Evolutionary conservation across 2,113 vertebrate genomes (phyloP), one percentile per base, ranked within the genome.

Genomic region (Atlantisia rogersi): DNA sequence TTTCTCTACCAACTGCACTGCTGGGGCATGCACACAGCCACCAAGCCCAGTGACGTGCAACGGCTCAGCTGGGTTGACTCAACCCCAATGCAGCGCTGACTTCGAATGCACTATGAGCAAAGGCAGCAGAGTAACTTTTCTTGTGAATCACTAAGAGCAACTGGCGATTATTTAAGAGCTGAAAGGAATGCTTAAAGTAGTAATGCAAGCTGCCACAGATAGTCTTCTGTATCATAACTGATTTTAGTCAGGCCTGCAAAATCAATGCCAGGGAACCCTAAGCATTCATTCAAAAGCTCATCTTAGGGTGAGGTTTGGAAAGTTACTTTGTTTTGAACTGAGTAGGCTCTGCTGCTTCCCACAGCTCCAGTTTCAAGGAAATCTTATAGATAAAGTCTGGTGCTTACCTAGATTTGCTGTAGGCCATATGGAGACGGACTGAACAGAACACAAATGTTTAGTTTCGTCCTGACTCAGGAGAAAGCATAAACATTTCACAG

Each of bases 401-500:
- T 92, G 74, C 90, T 96, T 78, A 81, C 64, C 77, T 56, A 86
- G 76, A 46, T 75, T 50, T 86, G 90, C 90, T 79, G 73, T 58
- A 92, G 82, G 32, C 86, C 90, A 95, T 93, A 94, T 44, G 44
- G 86, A 95, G 52, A 78, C 78, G 52, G 80, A 60, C 32, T 50
- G 56, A 92, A 56, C 62, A 24, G 40, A 94, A 91, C 35, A 60
- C 35, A 86, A 88, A 92, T 68, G 77, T 60, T 82, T 58, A 10
- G 19, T 73, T 96, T 86, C 63, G 22, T 71, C 59, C 53, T 29
- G 70, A 90, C 52, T 81, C n/a, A 22, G 65, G 39, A 65, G 48
- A 96, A 93, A 96, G 90, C 58, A 70, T 68, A 95, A 95, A 95
- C 58, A 62, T 79, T 93, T 74, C 58, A 31, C n/a, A 68, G 44